These are phyloP conservation scores for Eupithecia insigniata DNA, from an alignment of 2,888 invertebrate genomes.

Conservation along the genomic window DNA sequence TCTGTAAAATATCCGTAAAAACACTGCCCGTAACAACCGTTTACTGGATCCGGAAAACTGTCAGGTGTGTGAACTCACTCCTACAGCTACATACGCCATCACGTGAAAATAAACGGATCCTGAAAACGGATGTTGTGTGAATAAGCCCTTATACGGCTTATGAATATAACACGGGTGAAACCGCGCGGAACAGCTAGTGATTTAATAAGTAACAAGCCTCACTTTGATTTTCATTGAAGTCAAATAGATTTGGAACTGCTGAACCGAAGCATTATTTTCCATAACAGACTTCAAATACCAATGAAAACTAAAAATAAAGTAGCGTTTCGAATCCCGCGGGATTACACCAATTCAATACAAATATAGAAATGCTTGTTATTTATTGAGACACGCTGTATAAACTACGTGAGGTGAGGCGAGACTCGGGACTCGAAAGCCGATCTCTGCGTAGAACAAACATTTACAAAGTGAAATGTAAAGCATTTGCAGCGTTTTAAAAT, in stretches of 20 bases:
- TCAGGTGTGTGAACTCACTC: too few relatives aligned
- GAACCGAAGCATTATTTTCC: background rate
- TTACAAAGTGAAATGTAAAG: conserved; percentile 26
- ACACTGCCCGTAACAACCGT: too few relatives aligned
- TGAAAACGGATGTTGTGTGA: too few relatives aligned
- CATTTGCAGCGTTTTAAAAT: conserved; percentile 25
- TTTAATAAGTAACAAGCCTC: too few relatives aligned
- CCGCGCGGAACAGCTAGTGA: too few relatives aligned
- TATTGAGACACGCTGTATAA: conserved; percentile 27
- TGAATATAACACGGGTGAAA: too few relatives aligned
- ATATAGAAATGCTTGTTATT: conserved; percentile 26
- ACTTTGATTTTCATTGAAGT: background rate
- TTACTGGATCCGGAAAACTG: too few relatives aligned
- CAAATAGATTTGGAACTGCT: background rate
- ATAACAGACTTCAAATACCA: background rate
- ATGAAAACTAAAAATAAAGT: conserved; percentile 1
- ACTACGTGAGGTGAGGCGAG: conserved; percentile 20
- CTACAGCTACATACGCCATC: too few relatives aligned
- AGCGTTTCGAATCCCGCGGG: conserved; percentile 11
- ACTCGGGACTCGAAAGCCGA: conserved; percentile 29
- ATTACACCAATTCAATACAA: conserved; percentile 25
- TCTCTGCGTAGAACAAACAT: conserved; percentile 31
- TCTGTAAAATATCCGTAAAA: too few relatives aligned
- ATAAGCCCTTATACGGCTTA: too few relatives aligned
- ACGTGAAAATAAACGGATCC: too few relatives aligned